Base-by-base conservation (phyloP, 2,113 vertebrate species). In the Helogale parvula region DNA sequence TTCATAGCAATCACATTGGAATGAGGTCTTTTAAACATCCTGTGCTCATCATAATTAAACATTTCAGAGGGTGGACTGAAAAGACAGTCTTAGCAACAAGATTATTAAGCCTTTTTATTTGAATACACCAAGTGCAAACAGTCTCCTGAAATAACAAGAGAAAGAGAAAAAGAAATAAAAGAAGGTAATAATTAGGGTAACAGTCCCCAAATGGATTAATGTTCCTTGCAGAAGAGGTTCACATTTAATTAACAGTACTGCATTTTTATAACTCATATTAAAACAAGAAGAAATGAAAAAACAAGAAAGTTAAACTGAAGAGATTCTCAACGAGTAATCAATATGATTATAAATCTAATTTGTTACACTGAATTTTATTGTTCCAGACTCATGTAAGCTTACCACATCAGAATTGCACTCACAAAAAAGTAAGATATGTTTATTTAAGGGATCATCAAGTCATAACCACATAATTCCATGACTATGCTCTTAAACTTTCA, bases 181-280 rank as follows among this genome's bases (percentile, higher is more conserved):
- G 35, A 69, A 86, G 29, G 7, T 23, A 93, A 71, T 88, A 66
- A 6, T 80, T 63, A 89, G 33, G 35, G 76, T 45, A 94, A 93
- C 7, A 33, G 76, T 1, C 1, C 6, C 17, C 31, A 83, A 80
- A 83, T 77, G 57, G 38, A 86, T 71, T 54, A 91, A 23, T 97
- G n/a, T 65, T 97, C 89, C 94, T 92, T 82, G 16, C 33, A 96
- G 63, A 63, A 97, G 8, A 74, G 47, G 45, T 72, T 87, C 80
- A 87, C 16, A 57, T 89, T 85, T 92, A 94, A 94, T 54, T 69
- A 92, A 47, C 12, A 71, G 83, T 15, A 45, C 45, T 93, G 33
- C 35, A 69, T 90, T 96, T 93, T 96, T 66, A 77, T 87, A 94
- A 86, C 21, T 92, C 35, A 72, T 66, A 74, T 2, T 29, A 71